Conservation (phyloP, 2,113 vertebrate species). For the Pagrus major region DNA sequence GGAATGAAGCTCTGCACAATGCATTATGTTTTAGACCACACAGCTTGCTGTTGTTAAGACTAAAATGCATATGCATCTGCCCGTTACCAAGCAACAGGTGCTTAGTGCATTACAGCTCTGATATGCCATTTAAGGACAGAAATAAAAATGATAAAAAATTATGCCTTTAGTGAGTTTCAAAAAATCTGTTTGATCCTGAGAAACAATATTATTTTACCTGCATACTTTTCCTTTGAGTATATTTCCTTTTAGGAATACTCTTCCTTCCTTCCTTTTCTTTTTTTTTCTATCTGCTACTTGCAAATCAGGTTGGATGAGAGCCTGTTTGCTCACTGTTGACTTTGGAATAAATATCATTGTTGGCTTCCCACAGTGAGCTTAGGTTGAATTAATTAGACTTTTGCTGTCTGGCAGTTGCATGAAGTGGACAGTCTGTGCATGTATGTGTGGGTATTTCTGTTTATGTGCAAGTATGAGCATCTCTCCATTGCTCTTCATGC, state of each 20-base stretch:
- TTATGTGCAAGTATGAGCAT: neutral
- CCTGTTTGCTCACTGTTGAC: constrained; percentile 31
- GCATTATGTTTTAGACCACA: constrained; percentile 24
- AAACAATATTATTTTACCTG: neutral
- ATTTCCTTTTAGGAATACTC: too few relatives aligned
- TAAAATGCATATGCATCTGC: constrained; percentile 58
- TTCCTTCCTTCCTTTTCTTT: constrained; percentile 10
- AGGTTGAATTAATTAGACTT: constrained; percentile 60
- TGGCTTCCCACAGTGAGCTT: constrained; percentile 52
- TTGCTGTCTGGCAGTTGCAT: constrained; percentile 32
- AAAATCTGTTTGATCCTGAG: constrained; percentile 8
- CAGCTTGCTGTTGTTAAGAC: constrained; percentile 37
- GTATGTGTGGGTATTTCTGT: constrained; percentile 10
- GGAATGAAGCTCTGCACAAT: constrained; percentile 29
- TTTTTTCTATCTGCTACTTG: constrained; percentile 4
- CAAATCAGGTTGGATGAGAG: constrained; percentile 35
- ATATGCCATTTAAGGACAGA: constrained; percentile 38
- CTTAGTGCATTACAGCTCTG: constrained; percentile 36
- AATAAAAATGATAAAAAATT: constrained; percentile 34
- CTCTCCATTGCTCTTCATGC: neutral
- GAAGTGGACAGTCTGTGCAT: constrained; percentile 5
- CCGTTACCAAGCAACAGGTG: constrained; percentile 76
- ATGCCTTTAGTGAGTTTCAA: constrained; percentile 17
- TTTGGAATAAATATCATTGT: constrained; percentile 51
- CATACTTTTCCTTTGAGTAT: neutral